Conservation (phyloP, 2,113 vertebrate species). For the Murina feae region DNA sequence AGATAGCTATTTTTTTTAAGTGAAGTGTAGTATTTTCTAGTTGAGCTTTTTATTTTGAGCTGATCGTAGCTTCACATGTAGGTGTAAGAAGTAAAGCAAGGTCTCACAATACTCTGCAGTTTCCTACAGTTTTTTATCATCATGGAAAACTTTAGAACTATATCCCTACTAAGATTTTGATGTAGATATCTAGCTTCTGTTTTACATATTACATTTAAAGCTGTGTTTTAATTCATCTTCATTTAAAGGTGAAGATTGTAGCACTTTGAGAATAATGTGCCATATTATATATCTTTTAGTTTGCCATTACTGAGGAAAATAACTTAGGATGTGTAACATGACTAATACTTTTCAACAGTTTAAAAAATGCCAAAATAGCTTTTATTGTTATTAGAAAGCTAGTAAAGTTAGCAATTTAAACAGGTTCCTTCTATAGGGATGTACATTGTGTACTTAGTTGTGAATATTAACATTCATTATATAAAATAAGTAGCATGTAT, state of each 20-base stretch:
- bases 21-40: neutral
- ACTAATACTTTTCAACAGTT: neutral
- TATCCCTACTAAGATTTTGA: neutral
- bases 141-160: neutral
- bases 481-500: neutral
- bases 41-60: neutral
- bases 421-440: neutral
- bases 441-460: neutral
- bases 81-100: neutral
- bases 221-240: conserved; percentile 16
- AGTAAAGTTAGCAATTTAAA: neutral
- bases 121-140: neutral
- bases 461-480: neutral
- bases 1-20: neutral
- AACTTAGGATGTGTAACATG: neutral
- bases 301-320: neutral
- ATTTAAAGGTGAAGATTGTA: conserved; percentile 32
- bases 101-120: neutral
- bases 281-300: neutral
- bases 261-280: neutral
- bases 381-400: neutral
- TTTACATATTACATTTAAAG: neutral
- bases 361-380: neutral
- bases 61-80: neutral
- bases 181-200: neutral